Percentiles rank a stretch among this genome's conserved stretches.
Evolutionary conservation across 1,140 invertebrate genomes (phyloP).

Genomic region (Drosophila littoralis): DNA sequence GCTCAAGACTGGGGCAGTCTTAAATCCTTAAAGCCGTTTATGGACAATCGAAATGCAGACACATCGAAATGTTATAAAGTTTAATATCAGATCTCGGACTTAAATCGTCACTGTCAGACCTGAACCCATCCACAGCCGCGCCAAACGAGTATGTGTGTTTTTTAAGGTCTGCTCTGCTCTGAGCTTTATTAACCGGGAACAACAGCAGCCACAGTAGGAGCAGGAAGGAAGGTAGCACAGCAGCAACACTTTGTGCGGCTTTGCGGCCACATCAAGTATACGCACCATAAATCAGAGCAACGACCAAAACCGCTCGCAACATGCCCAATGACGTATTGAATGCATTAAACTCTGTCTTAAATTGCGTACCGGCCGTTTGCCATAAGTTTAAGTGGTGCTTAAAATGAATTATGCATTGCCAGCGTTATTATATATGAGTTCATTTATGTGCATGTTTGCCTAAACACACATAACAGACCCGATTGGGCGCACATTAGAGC

Average conservation of each 20-base stretch:
- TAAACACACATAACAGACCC: slow-evolving; percentile 9
- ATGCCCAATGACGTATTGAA: slow-evolving; percentile 72
- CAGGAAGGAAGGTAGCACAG: slow-evolving; percentile 26
- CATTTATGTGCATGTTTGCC: slow-evolving; percentile 22
- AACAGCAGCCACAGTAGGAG: neutral
- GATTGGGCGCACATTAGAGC: slow-evolving; percentile 35
- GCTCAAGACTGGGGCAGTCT: slow-evolving; percentile 11
- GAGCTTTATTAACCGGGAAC: slow-evolving; percentile 47
- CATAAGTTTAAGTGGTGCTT: slow-evolving; percentile 79
- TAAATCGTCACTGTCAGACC: slow-evolving; percentile 7
- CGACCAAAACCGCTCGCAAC: slow-evolving; percentile 43
- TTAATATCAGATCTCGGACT: slow-evolving; percentile 45
- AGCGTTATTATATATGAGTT: slow-evolving; percentile 46
- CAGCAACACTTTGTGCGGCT: slow-evolving; percentile 66
- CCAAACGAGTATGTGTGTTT: slow-evolving; percentile 11
- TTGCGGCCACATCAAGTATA: slow-evolving; percentile 75
- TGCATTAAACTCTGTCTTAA: slow-evolving; percentile 75
- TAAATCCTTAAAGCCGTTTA: slow-evolving; percentile 65
- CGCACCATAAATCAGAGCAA: slow-evolving; percentile 78
- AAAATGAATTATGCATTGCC: slow-evolving; percentile 79
- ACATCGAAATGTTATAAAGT: slow-evolving; percentile 81
- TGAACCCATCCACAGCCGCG: neutral
- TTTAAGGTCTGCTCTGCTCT: slow-evolving; percentile 65
- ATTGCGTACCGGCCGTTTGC: slow-evolving; percentile 64
- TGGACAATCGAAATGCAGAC: slow-evolving; percentile 77